A percentile compares a stretch with the other conserved stretches of the same genome.
Conservation (phyloP, 2,113 vertebrate genomes). For the Cricetomys ansorgei region DNA sequence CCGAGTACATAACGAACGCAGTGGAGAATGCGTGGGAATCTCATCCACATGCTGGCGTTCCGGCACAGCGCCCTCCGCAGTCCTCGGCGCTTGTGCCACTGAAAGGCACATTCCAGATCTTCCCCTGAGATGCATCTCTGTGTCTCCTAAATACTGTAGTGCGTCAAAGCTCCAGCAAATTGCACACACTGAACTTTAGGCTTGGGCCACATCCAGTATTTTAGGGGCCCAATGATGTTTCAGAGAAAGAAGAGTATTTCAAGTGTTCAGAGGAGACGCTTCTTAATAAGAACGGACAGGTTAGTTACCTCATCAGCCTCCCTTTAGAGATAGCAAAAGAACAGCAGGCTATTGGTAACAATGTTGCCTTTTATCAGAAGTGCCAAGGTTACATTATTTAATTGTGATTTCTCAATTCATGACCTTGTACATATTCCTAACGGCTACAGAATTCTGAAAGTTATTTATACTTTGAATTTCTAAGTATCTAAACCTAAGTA, state of each 20-base stretch:
- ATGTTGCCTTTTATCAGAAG: not conserved
- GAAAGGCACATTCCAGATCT: not conserved
- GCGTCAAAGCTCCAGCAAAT: not conserved
- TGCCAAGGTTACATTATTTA: not conserved
- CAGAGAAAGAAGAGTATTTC: not conserved
- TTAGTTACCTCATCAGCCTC: not conserved
- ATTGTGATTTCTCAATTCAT: not conserved
- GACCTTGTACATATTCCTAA: not conserved
- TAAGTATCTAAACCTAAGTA: not conserved
- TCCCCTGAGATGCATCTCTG: not conserved
- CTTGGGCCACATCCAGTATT: accelerated
- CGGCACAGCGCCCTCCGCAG: accelerated
- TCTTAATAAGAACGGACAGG: not conserved
- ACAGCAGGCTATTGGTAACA: not conserved
- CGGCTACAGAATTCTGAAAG: not conserved
- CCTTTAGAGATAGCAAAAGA: not conserved
- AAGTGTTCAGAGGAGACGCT: not conserved
- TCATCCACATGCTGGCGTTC: no score
- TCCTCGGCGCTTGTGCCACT: not conserved
- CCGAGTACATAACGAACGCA: not conserved
- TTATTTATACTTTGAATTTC: not conserved
- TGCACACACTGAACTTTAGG: not conserved
- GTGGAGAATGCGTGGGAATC: not conserved
- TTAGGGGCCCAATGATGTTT: not conserved
- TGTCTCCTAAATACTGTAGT: not conserved